A percentile compares a stretch with the other conserved stretches of the same genome.
Evolutionary conservation across 2,888 invertebrate species (phyloP).

Genomic region (Globia sparganii): DNA sequence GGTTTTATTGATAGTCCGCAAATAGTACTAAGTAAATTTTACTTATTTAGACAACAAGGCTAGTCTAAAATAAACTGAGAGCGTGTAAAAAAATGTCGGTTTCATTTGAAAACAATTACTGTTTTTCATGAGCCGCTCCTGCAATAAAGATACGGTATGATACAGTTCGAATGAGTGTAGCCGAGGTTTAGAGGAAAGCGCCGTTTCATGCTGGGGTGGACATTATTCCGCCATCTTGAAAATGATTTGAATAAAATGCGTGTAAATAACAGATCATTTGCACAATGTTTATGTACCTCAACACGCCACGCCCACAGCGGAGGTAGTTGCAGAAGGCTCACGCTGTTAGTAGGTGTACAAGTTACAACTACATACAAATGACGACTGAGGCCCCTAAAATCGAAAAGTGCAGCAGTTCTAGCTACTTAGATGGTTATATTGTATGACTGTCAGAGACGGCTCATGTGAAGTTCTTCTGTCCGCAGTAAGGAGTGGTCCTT

Average conservation of each 20-base stretch:
- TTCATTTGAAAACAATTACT: not conserved
- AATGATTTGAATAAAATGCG: slow-evolving; percentile 36
- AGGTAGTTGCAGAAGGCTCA: slow-evolving; percentile 3
- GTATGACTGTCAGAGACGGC: not conserved
- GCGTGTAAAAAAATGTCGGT: not conserved
- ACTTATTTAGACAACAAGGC: not conserved
- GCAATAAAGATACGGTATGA: not conserved
- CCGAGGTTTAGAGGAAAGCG: not conserved
- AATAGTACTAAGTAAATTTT: not conserved
- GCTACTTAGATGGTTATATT: not conserved
- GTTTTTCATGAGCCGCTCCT: not conserved
- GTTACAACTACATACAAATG: not conserved
- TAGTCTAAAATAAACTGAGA: not conserved
- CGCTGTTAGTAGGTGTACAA: not conserved
- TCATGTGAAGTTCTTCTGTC: not conserved
- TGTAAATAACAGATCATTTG: slow-evolving; percentile 33
- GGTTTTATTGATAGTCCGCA: not conserved
- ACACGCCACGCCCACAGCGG: not conserved
- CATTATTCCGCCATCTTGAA: not conserved
- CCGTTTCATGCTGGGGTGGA: not conserved
- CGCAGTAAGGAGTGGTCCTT: not conserved
- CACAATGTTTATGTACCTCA: slow-evolving; percentile 23
- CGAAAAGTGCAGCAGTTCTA: not conserved
- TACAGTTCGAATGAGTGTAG: not conserved
- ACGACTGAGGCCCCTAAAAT: not conserved